Percentiles rank a stretch among this genome's conserved stretches.
These are phyloP conservation scores for Ramphastos sulfuratus DNA, from an alignment of 2,113 vertebrate species.

Conservation along the genomic window DNA sequence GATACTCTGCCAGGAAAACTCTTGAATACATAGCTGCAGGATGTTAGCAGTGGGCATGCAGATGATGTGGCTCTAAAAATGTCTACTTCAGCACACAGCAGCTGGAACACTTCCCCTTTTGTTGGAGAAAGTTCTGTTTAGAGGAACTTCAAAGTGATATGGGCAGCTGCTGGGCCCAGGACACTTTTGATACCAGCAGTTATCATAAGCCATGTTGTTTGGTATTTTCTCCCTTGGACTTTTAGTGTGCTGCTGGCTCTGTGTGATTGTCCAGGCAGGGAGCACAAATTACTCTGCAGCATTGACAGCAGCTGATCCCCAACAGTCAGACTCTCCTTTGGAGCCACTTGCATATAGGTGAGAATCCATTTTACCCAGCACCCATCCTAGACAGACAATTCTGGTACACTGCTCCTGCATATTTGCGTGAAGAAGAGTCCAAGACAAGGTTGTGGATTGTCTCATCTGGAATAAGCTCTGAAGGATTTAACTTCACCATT, in stretches of 20 bases:
- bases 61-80: not conserved
- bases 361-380: not conserved
- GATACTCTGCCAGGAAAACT: conserved; percentile 30
- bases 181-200: not conserved
- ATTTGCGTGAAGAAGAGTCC: not conserved
- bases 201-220: fast-evolving
- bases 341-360: not conserved
- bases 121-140: conserved; percentile 5
- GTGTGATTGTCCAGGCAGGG: not conserved
- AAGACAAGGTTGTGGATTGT: not conserved
- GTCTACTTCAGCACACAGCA: not conserved
- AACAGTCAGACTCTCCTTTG: not conserved
- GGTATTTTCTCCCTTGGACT: not conserved
- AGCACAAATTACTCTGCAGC: not conserved
- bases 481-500: not conserved
- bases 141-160: not conserved
- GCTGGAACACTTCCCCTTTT: not conserved
- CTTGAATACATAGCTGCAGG: conserved; percentile 14
- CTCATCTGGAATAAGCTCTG: not conserved
- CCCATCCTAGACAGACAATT: not conserved
- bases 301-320: not conserved
- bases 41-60: not conserved
- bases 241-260: not conserved
- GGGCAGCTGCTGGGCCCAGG: not conserved
- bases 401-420: not conserved